phyloP scores from a whole-genome alignment of 2,888 invertebrate species.

The Spodoptera exigua region DNA sequence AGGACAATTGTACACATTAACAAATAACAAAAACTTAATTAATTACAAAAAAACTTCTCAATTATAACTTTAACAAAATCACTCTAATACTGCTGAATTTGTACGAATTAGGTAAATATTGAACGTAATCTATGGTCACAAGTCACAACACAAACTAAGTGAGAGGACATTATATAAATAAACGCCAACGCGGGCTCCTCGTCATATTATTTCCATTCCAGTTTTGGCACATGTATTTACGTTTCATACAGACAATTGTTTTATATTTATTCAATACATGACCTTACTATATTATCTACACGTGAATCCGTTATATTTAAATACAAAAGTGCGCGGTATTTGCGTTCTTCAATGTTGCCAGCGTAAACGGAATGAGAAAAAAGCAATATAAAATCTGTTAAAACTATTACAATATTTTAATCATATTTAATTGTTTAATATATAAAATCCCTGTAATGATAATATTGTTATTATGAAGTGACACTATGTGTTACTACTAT shows the following conservation, averaged over 20 bases:
- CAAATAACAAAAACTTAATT: conserved; percentile 88
- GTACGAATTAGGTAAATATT: conserved; percentile 87
- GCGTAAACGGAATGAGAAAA: conserved; percentile 69
- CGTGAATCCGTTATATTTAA: conserved; percentile 58
- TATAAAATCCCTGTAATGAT: conserved; percentile 89
- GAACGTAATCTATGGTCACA: conserved; percentile 77
- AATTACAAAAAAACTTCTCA: conserved; percentile 76
- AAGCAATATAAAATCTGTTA: conserved; percentile 82
- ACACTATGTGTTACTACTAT: conserved; percentile 70
- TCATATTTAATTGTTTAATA: conserved; percentile 85
- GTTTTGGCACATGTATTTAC: conserved; percentile 84
- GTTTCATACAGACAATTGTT: conserved; percentile 65
- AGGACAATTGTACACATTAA: conserved; percentile 76
- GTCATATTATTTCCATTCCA: conserved; percentile 51
- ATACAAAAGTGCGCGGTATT: conserved; percentile 59
- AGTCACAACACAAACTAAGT: conserved; percentile 72
- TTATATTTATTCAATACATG: conserved; percentile 64
- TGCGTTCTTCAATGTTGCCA: conserved; percentile 56
- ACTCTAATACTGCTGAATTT: conserved; percentile 89
- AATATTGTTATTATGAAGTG: conserved; percentile 87
- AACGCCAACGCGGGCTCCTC: conserved; percentile 33
- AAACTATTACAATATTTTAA: conserved; percentile 85
- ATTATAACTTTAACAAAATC: conserved; percentile 89
- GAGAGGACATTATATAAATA: conserved; percentile 36
- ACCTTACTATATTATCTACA: conserved; percentile 64